Evolutionary conservation across 2,888 invertebrate species (phyloP), one percentile per base, ranked within the genome.

Genomic region (Shargacucullia verbasci): DNA sequence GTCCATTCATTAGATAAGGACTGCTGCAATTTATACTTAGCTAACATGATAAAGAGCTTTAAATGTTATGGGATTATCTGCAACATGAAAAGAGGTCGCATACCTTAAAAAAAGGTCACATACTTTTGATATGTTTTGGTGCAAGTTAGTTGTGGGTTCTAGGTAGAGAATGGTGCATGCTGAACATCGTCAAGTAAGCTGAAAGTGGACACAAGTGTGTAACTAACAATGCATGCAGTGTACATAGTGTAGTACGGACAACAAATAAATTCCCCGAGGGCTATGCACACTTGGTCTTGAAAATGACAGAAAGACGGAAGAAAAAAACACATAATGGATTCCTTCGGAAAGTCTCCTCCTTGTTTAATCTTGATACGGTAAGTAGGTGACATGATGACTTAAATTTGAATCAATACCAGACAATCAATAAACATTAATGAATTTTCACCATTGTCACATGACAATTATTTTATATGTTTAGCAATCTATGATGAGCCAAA

Each of bases 311-410:
- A 83, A 89, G 94, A 90, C 88, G 94, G 88, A 94, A 94, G 92
- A 94, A 94, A 94, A 94, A 94, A 86, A 84, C 92, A 67, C 94
- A 93, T 89, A 92, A 94, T 94, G 96, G 97, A 90, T 97, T 98
- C 91, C 96, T 97, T 89, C 97, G 97, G 94, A 98, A 97, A 95
- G 97, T 97, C 80, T 97, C 97, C 79, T 97, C 97, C 78, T 95
- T 97, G 80, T 97, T 97, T 95, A 97, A 97, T 95, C 95, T 98
- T 92, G 97, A 97, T 87, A 96, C 95, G 96, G 97, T 97, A 95
- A 97, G 94, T 93, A 83, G 86, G 87, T 82, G 64, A 73, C 53
- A 58, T 65, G 73, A 73, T 79, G 81, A 76, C 75, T 72, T 64
- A 61, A 67, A 62, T 76, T 47, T 65, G 59, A 61, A 57, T 54